phyloP scores from a whole-genome alignment of 2,797 vertebrate species.

The Acanthis flammea region DNA sequence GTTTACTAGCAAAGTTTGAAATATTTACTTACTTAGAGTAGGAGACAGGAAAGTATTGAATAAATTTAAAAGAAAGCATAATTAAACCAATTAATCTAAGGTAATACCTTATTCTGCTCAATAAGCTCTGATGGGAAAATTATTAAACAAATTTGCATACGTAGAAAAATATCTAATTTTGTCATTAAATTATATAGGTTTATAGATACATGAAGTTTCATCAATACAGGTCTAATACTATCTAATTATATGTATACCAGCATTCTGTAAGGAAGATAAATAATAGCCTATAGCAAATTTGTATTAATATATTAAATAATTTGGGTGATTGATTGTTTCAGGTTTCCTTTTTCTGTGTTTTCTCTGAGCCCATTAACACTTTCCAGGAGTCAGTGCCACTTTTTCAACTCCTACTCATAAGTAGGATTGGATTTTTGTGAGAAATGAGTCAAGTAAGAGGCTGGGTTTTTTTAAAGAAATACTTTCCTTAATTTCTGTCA shows the following conservation, averaged over 20 bases:
- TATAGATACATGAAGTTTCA: not conserved
- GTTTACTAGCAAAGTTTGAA: not conserved
- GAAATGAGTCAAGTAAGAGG: not conserved
- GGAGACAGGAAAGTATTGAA: constrained; percentile 48
- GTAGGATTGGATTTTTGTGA: not conserved
- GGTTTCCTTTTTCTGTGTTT: not conserved
- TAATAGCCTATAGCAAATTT: not conserved
- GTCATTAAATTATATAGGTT: not conserved
- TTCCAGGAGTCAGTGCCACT: not conserved
- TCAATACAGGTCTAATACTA: not conserved
- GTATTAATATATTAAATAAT: not conserved
- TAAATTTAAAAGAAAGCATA: constrained; percentile 45
- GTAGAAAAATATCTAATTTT: constrained; percentile 36
- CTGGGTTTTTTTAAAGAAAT: not conserved
- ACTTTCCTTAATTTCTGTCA: not conserved
- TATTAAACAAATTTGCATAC: constrained; percentile 29
- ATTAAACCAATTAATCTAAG: constrained; percentile 62
- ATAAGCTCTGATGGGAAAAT: constrained; percentile 25
- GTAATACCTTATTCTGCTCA: constrained; percentile 48
- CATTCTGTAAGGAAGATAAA: not conserved
- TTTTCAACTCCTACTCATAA: not conserved
- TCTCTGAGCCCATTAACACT: not conserved
- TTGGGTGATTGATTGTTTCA: not conserved
- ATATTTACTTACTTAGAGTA: constrained; percentile 16
- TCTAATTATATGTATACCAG: not conserved